Conservation (phyloP, 2,113 vertebrate species). For the Scolopax mira region DNA sequence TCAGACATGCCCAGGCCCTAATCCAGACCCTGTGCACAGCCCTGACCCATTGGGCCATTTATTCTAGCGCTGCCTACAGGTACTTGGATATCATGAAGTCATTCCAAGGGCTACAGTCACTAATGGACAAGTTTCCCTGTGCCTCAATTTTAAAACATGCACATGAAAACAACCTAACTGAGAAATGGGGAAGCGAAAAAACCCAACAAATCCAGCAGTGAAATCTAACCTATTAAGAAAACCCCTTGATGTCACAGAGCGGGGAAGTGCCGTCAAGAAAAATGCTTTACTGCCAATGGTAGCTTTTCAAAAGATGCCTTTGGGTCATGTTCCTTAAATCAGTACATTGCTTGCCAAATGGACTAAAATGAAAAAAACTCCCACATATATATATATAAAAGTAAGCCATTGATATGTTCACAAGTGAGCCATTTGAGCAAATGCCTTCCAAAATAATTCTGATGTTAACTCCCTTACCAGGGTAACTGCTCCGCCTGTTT, state of each 20-base stretch:
- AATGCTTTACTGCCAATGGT: not conserved
- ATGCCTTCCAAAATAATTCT: not conserved
- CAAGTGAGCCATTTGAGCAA: not conserved
- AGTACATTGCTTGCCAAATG: not conserved
- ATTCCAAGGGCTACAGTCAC: slow-evolving; percentile 3
- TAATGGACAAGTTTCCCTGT: not conserved
- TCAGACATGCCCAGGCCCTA: not conserved
- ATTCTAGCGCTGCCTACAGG: not conserved
- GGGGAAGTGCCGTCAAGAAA: not conserved
- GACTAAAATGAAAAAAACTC: not conserved
- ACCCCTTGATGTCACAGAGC: not conserved
- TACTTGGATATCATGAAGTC: not conserved
- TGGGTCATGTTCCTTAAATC: not conserved
- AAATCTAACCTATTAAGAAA: not conserved
- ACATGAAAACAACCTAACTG: not conserved
- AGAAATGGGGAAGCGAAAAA: not conserved
- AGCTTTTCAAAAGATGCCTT: not conserved
- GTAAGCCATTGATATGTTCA: not conserved
- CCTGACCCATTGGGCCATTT: not conserved
- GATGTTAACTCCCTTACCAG: not conserved
- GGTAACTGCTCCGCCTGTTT: not conserved
- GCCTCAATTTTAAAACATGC: not conserved
- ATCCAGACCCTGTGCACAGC: accelerated
- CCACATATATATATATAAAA: not conserved
- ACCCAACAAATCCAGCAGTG: not conserved